phyloP scores from a whole-genome alignment of 2,888 invertebrate species.

The Folsomia candida region DNA sequence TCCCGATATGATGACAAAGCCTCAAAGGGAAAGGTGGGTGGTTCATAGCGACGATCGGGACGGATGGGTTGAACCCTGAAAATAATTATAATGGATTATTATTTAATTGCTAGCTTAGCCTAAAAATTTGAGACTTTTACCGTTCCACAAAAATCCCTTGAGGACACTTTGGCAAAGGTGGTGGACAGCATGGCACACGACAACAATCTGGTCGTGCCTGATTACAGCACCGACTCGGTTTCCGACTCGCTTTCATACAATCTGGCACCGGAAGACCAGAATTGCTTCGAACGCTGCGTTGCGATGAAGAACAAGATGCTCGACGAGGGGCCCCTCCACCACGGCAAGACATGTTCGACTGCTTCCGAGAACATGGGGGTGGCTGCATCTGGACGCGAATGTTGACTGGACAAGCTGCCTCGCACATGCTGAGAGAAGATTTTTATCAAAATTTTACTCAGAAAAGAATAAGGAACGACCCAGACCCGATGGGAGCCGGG shows the following conservation, averaged over 20 bases:
- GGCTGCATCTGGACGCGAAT: too few relatives aligned
- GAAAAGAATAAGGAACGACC: too few relatives aligned
- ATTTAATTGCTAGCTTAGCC: background rate
- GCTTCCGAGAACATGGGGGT: background rate
- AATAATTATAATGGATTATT: background rate
- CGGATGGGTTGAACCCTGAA: conserved; percentile 30
- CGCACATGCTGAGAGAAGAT: too few relatives aligned
- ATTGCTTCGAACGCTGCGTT: background rate
- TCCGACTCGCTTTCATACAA: background rate
- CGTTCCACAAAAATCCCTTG: conserved; percentile 29
- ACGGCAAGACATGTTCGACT: background rate
- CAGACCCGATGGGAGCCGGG: too few relatives aligned
- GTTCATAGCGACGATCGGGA: conserved; percentile 35
- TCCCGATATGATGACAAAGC: conserved; percentile 31
- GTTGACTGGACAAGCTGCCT: too few relatives aligned
- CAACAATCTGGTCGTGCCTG: conserved; percentile 41
- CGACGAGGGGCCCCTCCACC: background rate
- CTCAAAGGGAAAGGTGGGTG: conserved; percentile 29
- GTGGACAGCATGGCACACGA: conserved; percentile 30
- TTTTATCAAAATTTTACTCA: too few relatives aligned
- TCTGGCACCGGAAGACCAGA: background rate
- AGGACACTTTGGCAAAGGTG: conserved; percentile 7
- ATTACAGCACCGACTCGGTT: conserved; percentile 15
- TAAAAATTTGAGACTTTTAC: background rate
- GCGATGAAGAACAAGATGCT: background rate